Base-by-base conservation (phyloP, 2,113 vertebrate genomes). In the Psophia crepitans region DNA sequence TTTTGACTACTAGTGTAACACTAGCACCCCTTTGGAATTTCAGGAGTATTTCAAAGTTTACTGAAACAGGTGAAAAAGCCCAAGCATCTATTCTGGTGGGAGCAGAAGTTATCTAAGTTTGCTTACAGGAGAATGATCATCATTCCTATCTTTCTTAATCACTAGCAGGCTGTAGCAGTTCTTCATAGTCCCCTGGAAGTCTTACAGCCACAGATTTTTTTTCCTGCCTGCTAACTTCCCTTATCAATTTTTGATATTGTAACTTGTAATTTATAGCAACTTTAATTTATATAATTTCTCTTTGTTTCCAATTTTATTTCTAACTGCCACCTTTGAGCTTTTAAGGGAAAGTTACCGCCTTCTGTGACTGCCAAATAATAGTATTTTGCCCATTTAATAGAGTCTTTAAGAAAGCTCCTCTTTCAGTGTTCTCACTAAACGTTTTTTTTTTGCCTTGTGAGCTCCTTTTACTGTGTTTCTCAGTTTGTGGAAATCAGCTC, bases 71-170 rank as follows among this genome's bases (percentile, higher is more conserved):
- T 83, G 32, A 65, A 86, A 60, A 30, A 63, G 23, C 7, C 17
- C 30, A 48, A 53, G 19, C 35, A 35, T 20, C 20, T 39, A 10
- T 54, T 82, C 44, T 83, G 56, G 24, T 20, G 23, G 23, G 17
- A 70, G 11, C 57, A 84, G 56, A 69, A 46, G 26, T 51, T 76
- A 53, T 22, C 46, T 32, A 51, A 56, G n/a, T 56, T 71, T 84
- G 20, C 30, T 71, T 74, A 18, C 14, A 66, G 65, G 32, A 69
- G 6, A 84, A 37, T 66, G 41, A 20, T 60, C 33, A 39, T 66
- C 46, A 73, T 87, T 87, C 19, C 51, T 63, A 9, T 64, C 33
- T 85, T 84, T 82, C 43, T 91, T 87, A 57, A 84, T 85, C 76
- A 76, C 35, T 49, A 77, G 61, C 49, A 49, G 37, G 32, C 57